phyloP scores from a whole-genome alignment of 2,888 invertebrate genomes.

The Nomada ferruginata region DNA sequence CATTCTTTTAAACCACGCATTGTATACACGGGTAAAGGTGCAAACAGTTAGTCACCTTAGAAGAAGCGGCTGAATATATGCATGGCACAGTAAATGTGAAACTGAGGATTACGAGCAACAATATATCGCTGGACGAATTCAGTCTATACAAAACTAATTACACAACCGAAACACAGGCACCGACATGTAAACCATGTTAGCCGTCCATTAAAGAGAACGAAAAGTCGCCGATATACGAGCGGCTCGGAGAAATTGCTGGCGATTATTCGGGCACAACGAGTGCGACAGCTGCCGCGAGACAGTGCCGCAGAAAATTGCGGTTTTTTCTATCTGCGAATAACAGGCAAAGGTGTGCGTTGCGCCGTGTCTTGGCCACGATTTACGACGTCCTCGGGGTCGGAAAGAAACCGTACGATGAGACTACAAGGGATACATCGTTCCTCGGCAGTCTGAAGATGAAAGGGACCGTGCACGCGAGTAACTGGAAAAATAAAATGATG shows the following conservation, averaged over 20 bases:
- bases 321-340: conserved; percentile 62
- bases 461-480: conserved; percentile 58
- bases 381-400: conserved; percentile 63
- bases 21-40: no score
- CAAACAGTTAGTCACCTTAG: neutral
- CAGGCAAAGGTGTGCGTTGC: conserved; percentile 53
- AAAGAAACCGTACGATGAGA: conserved; percentile 60
- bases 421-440: conserved; percentile 57
- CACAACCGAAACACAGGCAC: conserved; percentile 19
- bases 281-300: conserved; percentile 33
- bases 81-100: neutral
- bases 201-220: conserved; percentile 5
- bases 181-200: neutral
- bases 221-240: conserved; percentile 15
- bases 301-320: conserved; percentile 42
- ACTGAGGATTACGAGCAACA: neutral
- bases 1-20: no score
- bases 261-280: conserved; percentile 50
- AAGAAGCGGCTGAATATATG: neutral
- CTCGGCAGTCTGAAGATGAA: conserved; percentile 67
- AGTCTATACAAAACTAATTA: conserved; percentile 27
- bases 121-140: neutral
- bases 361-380: conserved; percentile 57
- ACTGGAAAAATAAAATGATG: conserved; percentile 72
- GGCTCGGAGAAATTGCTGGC: conserved; percentile 23